Evolutionary conservation across 2,888 invertebrate genomes (phyloP).

Genomic region (Phorcus lineatus): DNA sequence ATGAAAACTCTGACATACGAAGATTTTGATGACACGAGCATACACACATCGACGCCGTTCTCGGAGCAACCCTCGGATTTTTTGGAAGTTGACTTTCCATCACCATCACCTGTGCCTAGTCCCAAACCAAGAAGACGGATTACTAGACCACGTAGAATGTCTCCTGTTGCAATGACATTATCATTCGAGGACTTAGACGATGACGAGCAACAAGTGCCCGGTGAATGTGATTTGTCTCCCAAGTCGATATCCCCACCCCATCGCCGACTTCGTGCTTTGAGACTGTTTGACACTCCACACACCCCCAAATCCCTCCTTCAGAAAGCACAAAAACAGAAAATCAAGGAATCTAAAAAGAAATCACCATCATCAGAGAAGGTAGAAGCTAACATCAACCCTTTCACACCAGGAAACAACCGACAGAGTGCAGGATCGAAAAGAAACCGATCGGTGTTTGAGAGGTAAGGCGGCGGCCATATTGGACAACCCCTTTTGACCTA

Average conservation of each 20-base stretch:
- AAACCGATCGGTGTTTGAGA: constrained; percentile 79
- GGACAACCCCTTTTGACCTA: constrained; percentile 1
- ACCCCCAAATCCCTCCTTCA: constrained; percentile 89
- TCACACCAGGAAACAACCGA: constrained; percentile 76
- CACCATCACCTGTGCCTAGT: constrained; percentile 52
- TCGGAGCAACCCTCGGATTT: constrained; percentile 51
- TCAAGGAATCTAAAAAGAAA: constrained; percentile 26
- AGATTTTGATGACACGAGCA: constrained; percentile 56
- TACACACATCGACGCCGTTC: constrained; percentile 51
- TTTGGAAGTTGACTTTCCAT: constrained; percentile 59
- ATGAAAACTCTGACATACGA: constrained; percentile 53
- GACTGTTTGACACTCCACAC: constrained; percentile 89
- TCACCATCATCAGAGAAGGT: constrained; percentile 42
- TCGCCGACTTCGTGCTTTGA: constrained; percentile 75
- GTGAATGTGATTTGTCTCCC: constrained; percentile 25
- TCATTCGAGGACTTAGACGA: constrained; percentile 49
- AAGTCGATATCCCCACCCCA: constrained; percentile 77
- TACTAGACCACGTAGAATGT: constrained; percentile 43
- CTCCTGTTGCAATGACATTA: constrained; percentile 47
- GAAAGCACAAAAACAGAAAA: constrained; percentile 75
- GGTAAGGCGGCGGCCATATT: constrained; percentile 39
- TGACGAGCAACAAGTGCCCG: constrained; percentile 46
- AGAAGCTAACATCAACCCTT: constrained; percentile 86
- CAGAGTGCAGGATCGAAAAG: constrained; percentile 83
- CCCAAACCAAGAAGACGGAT: constrained; percentile 50